These are phyloP conservation scores for Erebia ligea DNA, from an alignment of 2,888 invertebrate genomes.

Conservation along the genomic window DNA sequence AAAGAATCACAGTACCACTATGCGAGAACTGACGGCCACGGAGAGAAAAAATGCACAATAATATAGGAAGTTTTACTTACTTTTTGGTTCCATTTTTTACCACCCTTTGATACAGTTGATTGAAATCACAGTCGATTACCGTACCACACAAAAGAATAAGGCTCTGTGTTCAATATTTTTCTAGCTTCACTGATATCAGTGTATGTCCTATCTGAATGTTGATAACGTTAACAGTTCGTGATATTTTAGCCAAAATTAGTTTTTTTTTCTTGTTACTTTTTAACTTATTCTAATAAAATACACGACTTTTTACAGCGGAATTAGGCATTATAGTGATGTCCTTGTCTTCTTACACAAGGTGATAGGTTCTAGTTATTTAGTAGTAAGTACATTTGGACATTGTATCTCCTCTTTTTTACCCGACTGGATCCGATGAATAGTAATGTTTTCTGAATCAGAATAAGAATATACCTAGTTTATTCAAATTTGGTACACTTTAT, in stretches of 20 bases:
- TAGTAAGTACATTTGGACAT: too few species aligned
- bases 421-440: too few species aligned
- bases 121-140: conserved; percentile 19
- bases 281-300: not conserved
- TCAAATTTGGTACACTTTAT: too few species aligned
- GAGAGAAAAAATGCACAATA: not conserved
- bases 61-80: conserved; percentile 30
- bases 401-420: too few species aligned
- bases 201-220: conserved; percentile 26
- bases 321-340: not conserved
- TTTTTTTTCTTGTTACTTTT: not conserved
- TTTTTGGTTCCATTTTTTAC: conserved; percentile 30
- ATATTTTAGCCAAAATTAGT: not conserved
- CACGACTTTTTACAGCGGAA: not conserved
- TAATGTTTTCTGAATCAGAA: too few species aligned
- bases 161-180: conserved; percentile 9
- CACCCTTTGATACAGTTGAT: conserved; percentile 4
- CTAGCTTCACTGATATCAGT: conserved; percentile 21
- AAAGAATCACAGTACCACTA: not conserved
- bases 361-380: too few species aligned
- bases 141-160: conserved; percentile 15
- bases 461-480: too few species aligned
- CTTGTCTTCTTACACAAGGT: too few species aligned
- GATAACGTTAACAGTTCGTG: conserved; percentile 22
- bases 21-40: not conserved